Conservation (phyloP, 2,888 invertebrate genomes). For the Prosopocoilus inquinatus region DNA sequence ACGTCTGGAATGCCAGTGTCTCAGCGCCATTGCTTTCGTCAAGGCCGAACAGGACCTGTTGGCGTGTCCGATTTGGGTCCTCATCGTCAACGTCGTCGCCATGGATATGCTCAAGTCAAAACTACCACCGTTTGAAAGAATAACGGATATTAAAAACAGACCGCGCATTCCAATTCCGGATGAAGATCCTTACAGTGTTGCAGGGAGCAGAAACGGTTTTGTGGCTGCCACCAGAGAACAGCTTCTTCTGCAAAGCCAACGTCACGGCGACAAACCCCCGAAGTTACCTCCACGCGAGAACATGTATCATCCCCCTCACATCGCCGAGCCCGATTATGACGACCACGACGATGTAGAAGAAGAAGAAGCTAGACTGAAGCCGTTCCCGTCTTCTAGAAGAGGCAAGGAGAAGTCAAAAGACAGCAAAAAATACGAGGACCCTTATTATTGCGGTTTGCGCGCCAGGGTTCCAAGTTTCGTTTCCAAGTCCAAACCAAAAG, state of each 20-base stretch:
- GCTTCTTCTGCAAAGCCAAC: conserved; percentile 62
- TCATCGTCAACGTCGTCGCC: conserved; percentile 95
- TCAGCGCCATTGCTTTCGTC: conserved; percentile 91
- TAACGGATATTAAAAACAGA: conserved; percentile 86
- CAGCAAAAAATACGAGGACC: conserved; percentile 91
- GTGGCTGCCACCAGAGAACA: conserved; percentile 75
- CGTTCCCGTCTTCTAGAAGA: conserved; percentile 65
- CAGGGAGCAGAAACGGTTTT: conserved; percentile 68
- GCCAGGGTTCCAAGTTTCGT: conserved; percentile 93
- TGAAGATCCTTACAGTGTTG: conserved; percentile 91
- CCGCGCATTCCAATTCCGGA: conserved; percentile 90
- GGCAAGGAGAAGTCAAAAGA: conserved; percentile 84
- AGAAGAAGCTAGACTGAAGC: conserved; percentile 67
- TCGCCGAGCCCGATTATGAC: conserved; percentile 93
- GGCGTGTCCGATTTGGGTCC: conserved; percentile 96
- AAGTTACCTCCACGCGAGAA: conserved; percentile 90
- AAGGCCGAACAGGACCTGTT: conserved; percentile 85
- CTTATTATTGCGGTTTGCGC: conserved; percentile 89
- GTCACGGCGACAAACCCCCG: conserved; percentile 84
- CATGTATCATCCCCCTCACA: conserved; percentile 71
- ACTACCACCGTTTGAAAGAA: conserved; percentile 84
- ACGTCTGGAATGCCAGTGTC: conserved; percentile 86
- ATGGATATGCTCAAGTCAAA: conserved; percentile 96
- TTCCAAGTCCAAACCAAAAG: conserved; percentile 59
- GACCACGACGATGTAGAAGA: too few relatives aligned